Percentiles rank a stretch among this genome's conserved stretches.
Evolutionary conservation across 2,113 vertebrate genomes (phyloP).

Genomic region (Triplophysa rosa): DNA sequence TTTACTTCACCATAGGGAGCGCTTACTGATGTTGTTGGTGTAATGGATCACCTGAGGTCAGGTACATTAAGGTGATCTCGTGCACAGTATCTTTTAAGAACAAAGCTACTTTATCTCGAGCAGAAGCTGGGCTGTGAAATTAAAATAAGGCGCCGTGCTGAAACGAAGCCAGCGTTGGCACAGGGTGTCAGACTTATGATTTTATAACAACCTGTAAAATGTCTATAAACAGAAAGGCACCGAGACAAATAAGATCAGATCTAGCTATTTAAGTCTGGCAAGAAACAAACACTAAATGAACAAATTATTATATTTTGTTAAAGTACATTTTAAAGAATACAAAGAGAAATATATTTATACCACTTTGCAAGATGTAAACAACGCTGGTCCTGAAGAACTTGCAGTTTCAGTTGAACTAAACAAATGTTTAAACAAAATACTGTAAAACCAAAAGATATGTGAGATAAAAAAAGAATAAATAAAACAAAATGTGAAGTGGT

Average conservation of each 20-base stretch:
- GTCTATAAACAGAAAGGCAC: background rate
- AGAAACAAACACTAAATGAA: too few relatives aligned
- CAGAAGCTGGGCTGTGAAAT: constrained; percentile 1
- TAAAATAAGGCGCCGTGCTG: background rate
- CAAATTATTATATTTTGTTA: too few relatives aligned
- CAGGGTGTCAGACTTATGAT: background rate
- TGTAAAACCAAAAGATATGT: too few relatives aligned
- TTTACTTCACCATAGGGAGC: constrained; percentile 58
- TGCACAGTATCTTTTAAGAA: background rate
- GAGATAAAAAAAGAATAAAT: too few relatives aligned
- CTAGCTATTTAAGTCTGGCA: too few relatives aligned
- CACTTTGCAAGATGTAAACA: too few relatives aligned
- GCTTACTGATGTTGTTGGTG: constrained; percentile 53
- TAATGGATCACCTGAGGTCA: constrained; percentile 25
- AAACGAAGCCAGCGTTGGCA: background rate
- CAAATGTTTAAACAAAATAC: too few relatives aligned
- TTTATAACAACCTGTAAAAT: background rate
- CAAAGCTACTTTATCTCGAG: constrained; percentile 6
- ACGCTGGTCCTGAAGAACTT: too few relatives aligned
- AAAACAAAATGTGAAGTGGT: too few relatives aligned
- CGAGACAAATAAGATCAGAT: background rate
- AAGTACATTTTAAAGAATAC: too few relatives aligned
- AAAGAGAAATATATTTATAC: too few relatives aligned
- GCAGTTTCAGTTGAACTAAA: too few relatives aligned
- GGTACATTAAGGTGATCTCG: constrained; percentile 13